Conservation (phyloP, 1,140 invertebrate genomes). For the Melanaphis sacchari region DNA sequence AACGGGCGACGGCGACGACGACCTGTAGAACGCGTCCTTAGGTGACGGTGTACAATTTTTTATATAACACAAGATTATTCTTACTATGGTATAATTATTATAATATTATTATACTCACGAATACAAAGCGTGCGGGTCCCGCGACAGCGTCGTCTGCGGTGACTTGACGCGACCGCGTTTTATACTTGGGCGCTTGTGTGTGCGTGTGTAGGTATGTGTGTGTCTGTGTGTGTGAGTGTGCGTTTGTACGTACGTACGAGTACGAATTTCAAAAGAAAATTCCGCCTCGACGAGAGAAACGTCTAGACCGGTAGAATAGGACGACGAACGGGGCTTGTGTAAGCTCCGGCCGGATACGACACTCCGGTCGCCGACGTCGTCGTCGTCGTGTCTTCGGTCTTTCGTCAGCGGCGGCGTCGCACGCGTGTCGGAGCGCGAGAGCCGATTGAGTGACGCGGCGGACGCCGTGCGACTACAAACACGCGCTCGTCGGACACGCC, state of each 20-base stretch:
- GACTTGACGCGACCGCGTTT: background rate
- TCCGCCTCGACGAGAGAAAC: background rate
- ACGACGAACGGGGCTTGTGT: background rate
- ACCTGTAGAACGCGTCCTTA: background rate
- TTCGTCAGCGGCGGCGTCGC: slow-evolving; percentile 3
- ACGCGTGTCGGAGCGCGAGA: background rate
- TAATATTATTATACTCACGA: background rate
- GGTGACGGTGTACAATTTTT: too few relatives aligned
- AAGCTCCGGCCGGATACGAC: background rate
- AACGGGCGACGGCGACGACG: background rate
- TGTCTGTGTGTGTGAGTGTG: background rate
- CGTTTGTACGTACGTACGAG: background rate
- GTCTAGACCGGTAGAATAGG: too few relatives aligned
- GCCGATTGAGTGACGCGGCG: slow-evolving; percentile 31
- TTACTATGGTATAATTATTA: background rate
- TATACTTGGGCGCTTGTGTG: background rate
- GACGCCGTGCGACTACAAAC: slow-evolving; percentile 37
- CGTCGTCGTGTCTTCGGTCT: background rate
- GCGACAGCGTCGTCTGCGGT: background rate
- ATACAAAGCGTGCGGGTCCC: background rate
- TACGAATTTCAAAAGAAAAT: background rate
- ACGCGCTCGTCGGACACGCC: slow-evolving; percentile 38
- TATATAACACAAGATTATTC: too few relatives aligned
- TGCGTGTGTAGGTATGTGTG: background rate
- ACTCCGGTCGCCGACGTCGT: background rate